These are phyloP conservation scores for Ladona fulva DNA, from an alignment of 1,140 invertebrate species.

Conservation along the genomic window DNA sequence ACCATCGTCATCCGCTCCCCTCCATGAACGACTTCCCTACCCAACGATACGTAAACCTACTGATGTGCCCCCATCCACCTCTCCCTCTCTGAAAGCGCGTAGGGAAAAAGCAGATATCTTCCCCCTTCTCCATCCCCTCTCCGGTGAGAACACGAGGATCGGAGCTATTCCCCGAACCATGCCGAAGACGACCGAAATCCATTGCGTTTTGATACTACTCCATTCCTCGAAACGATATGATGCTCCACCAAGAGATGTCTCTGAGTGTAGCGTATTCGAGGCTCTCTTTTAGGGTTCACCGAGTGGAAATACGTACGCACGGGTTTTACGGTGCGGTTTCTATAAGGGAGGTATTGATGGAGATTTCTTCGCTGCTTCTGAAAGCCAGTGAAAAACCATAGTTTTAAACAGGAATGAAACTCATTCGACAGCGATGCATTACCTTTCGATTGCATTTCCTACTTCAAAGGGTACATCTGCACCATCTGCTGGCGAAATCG, in stretches of 20 bases:
- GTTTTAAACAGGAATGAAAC: too few species aligned
- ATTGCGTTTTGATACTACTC: background rate
- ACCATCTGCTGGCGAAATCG: too few species aligned
- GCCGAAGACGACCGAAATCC: background rate
- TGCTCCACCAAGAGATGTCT: background rate
- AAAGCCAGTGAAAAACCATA: too few species aligned
- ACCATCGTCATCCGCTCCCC: background rate
- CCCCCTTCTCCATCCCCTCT: background rate
- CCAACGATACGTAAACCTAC: background rate
- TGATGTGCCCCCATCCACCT: background rate
- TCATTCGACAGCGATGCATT: too few species aligned
- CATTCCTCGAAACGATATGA: background rate
- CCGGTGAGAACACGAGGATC: background rate
- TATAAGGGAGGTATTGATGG: too few species aligned
- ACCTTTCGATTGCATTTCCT: too few species aligned
- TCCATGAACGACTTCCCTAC: background rate
- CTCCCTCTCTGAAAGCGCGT: background rate
- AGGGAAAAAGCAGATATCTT: background rate
- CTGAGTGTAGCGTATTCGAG: slow-evolving; percentile 3
- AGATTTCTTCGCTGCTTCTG: too few species aligned
- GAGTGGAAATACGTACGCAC: too few species aligned
- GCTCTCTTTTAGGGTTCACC: background rate
- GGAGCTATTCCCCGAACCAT: background rate
- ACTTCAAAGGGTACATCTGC: too few species aligned
- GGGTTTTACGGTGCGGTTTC: too few species aligned